phyloP scores from a whole-genome alignment of 2,797 vertebrate genomes.

The Poecilia wingei region DNA sequence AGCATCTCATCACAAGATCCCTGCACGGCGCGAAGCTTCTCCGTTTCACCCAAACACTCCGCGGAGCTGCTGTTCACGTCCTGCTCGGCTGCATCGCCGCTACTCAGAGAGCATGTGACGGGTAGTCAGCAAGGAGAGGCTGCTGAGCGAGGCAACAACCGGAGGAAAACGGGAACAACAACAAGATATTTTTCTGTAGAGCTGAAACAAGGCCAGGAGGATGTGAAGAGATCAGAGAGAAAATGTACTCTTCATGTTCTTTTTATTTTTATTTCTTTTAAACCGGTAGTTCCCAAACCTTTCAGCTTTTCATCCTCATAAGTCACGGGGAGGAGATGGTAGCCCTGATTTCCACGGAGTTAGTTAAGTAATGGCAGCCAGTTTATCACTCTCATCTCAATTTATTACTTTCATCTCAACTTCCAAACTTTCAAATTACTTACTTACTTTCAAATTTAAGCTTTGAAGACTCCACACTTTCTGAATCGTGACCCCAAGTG shows the following conservation, averaged over 20 bases:
- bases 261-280: background rate
- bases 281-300: background rate
- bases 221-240: background rate
- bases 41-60: conserved; percentile 42
- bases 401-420: background rate
- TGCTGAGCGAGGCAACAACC: background rate
- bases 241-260: background rate
- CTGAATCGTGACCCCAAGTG: background rate
- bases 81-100: conserved; percentile 24
- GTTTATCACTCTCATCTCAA: background rate
- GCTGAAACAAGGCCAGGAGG: background rate
- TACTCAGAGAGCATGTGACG: conserved; percentile 38
- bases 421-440: no score
- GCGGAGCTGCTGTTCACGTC: conserved; percentile 52
- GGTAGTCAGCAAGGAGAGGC: conserved; percentile 30
- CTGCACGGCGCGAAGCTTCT: conserved; percentile 47
- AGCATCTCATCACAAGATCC: conserved; percentile 65
- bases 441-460: background rate
- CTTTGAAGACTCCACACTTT: background rate
- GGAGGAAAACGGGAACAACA: conserved; percentile 28
- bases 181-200: conserved; percentile 27
- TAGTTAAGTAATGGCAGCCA: background rate
- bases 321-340: background rate
- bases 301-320: background rate
- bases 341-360: background rate